Evolutionary conservation across 2,797 vertebrate genomes (phyloP).

Genomic region (Acanthurus lineatus): DNA sequence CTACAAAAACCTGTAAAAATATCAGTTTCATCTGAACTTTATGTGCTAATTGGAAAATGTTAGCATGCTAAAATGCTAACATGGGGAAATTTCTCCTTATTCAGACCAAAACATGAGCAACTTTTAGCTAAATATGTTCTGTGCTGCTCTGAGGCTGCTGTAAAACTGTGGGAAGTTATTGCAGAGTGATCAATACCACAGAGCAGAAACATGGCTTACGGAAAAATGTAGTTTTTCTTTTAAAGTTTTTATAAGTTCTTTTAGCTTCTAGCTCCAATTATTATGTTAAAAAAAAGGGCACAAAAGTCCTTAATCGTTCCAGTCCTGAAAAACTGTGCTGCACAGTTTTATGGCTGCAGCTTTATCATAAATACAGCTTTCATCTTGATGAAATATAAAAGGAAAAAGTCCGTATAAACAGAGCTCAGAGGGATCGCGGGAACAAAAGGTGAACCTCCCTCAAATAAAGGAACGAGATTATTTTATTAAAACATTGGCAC

Average conservation of each 20-base stretch:
- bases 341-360: constrained; percentile 28
- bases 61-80: background rate
- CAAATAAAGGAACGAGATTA: constrained; percentile 25
- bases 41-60: background rate
- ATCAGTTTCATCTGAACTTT: background rate
- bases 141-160: background rate
- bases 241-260: constrained; percentile 20
- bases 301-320: constrained; percentile 1
- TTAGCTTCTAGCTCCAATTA: background rate
- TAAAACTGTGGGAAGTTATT: background rate
- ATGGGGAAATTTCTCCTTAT: too few relatives aligned
- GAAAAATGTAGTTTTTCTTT: constrained; percentile 23
- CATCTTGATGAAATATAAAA: constrained; percentile 30
- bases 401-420: constrained; percentile 26
- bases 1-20: background rate
- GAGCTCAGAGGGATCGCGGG: constrained; percentile 14
- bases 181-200: background rate
- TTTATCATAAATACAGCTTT: constrained; percentile 40
- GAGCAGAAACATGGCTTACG: background rate
- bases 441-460: constrained; percentile 43
- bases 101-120: too few relatives aligned
- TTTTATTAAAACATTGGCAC: constrained; percentile 53
- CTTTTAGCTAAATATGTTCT: too few relatives aligned
- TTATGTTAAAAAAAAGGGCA: background rate
- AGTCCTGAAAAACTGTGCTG: constrained; percentile 9